Conservation (phyloP, 2,113 vertebrate genomes). For the Leucopsar rothschildi region DNA sequence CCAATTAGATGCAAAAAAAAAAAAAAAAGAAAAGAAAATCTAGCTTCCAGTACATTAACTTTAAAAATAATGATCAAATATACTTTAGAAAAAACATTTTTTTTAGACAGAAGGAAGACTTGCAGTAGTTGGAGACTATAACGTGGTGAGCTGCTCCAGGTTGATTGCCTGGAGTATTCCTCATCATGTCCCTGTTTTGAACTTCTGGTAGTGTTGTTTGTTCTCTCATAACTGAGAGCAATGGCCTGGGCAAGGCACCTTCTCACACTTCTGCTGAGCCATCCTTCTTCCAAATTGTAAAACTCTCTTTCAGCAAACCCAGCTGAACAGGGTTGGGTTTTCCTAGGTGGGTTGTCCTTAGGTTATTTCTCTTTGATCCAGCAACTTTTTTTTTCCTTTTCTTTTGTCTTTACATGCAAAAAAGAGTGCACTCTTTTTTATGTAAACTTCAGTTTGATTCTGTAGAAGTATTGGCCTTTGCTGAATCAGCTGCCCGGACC, state of each 20-base stretch:
- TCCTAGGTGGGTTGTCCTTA: neutral
- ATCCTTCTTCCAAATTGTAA: neutral
- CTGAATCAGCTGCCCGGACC: accelerated
- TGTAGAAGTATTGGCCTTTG: neutral
- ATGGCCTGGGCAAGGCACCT: neutral
- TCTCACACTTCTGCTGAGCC: neutral
- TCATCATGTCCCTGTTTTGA: neutral
- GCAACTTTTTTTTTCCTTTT: accelerated
- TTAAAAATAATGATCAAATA: neutral
- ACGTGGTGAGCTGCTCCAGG: neutral
- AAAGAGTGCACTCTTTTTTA: neutral
- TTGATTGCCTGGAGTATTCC: neutral
- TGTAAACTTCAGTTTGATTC: neutral
- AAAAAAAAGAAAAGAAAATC: neutral
- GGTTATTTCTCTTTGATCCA: neutral
- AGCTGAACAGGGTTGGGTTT: neutral
- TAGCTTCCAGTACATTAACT: neutral
- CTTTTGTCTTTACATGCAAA: neutral
- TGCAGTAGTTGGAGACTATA: neutral
- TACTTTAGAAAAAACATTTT: neutral
- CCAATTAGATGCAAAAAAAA: neutral
- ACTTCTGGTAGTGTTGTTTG: neutral
- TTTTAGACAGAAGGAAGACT: neutral
- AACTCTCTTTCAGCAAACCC: neutral
- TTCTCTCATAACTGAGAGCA: neutral